These are phyloP conservation scores for Stichodactyla helianthus DNA, from an alignment of 64 coral and sea anemone genomes.

Conservation along the genomic window DNA sequence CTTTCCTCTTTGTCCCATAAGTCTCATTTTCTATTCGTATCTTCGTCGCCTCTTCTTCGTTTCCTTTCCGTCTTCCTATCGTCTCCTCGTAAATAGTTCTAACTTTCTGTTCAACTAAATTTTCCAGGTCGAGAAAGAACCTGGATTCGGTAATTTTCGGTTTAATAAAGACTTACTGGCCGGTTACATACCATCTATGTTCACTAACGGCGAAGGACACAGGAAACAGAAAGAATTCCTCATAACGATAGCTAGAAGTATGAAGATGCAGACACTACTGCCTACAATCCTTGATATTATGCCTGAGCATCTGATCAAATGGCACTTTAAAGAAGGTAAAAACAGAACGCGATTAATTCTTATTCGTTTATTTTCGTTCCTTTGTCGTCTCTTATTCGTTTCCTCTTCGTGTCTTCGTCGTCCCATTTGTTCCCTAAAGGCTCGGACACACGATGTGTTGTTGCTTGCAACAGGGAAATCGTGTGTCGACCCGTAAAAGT, in stretches of 20 bases:
- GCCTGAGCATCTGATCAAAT: slow-evolving; percentile 87
- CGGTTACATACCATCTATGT: slow-evolving; percentile 81
- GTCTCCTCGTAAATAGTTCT: background rate
- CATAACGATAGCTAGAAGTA: slow-evolving; percentile 56
- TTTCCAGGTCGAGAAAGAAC: slow-evolving; percentile 70
- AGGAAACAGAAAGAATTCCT: slow-evolving; percentile 64
- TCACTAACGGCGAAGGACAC: slow-evolving; percentile 67
- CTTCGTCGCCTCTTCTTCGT: no score
- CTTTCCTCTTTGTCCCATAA: no score
- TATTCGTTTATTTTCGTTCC: no score
- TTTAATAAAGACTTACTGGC: slow-evolving; percentile 73
- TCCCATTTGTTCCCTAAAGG: no score
- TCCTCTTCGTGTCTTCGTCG: no score
- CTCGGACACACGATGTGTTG: no score
- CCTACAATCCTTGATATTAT: slow-evolving; percentile 88
- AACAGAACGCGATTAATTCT: background rate
- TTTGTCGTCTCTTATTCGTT: no score
- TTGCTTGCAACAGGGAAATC: no score
- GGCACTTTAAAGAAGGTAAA: slow-evolving; percentile 90
- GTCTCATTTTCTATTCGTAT: no score
- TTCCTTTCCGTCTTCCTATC: no score
- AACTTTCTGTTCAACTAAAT: background rate
- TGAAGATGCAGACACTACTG: slow-evolving; percentile 58
- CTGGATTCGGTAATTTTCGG: slow-evolving; percentile 77
- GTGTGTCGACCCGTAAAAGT: no score